Evolutionary conservation across 2,888 invertebrate genomes (phyloP).

Genomic region (Allacma fusca): DNA sequence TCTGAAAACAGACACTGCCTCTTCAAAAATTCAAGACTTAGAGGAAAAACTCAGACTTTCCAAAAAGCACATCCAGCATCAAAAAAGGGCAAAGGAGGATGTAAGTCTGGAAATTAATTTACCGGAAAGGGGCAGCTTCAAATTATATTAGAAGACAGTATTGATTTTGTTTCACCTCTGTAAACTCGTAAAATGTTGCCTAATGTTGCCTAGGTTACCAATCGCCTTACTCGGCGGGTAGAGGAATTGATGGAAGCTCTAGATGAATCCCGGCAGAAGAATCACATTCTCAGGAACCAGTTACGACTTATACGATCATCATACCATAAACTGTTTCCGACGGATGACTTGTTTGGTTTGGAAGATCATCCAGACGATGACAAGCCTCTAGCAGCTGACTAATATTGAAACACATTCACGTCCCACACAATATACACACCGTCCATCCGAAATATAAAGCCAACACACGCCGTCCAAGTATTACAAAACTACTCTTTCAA

Average conservation of each 20-base stretch:
- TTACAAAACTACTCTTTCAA: slow-evolving; percentile 45
- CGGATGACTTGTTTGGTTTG: slow-evolving; percentile 32
- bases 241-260: slow-evolving; percentile 55
- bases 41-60: slow-evolving; percentile 41
- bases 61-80: slow-evolving; percentile 40
- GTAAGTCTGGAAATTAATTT: slow-evolving; percentile 26
- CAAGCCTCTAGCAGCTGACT: not conserved
- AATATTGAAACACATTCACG: not conserved
- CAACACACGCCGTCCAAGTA: not conserved
- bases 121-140: too few species aligned
- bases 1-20: slow-evolving; percentile 27
- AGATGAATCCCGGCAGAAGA: slow-evolving; percentile 53
- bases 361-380: slow-evolving; percentile 27
- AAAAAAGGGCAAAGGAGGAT: slow-evolving; percentile 40
- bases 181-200: not conserved
- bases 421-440: not conserved
- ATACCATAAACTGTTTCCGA: slow-evolving; percentile 53
- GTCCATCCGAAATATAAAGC: not conserved
- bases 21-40: slow-evolving; percentile 38
- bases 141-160: too few species aligned
- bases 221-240: slow-evolving; percentile 46
- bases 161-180: not conserved
- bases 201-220: slow-evolving; percentile 40
- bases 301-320: slow-evolving; percentile 54
- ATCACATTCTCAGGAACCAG: slow-evolving; percentile 53